Evolutionary conservation across 2,888 invertebrate genomes (phyloP), one percentile per base, ranked within the genome.

Genomic region (Trichogramma dendrolimi): DNA sequence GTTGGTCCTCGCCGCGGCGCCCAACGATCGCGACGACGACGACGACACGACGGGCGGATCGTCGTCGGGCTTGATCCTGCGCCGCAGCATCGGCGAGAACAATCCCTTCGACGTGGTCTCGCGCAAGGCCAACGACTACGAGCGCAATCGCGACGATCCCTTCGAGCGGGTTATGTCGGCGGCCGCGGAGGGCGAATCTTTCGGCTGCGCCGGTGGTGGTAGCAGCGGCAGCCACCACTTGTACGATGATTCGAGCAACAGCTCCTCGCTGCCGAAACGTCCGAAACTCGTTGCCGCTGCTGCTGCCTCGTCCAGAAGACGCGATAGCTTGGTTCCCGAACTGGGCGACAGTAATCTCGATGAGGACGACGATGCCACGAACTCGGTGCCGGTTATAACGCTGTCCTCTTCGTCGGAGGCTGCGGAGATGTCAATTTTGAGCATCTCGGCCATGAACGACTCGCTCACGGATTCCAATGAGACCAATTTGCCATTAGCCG

Each of bases 61-160:
- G 7, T 2, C 14, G 27, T 27, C 48, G 55, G 47, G 6, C 6
- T 7, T 8, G 55, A 51, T 4, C 27, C 67, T 55, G 14, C 71
- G 70, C 58, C 71, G 70, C n/a, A 69, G 68, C n/a, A 71, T 70
- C 14, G 64, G 72, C 1, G 73, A 72, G 4, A 74, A 76, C 53
- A 78, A 79, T 70, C 79, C 79, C 0, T 79, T 79, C 59, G 78
- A 79, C 60, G 67, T 64, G 59, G 71, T 72, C 0, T 65, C 73
- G 10, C 68, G 71, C 39, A 71, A 77, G 58, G 73, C 71, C 6
- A 70, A 70, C 4, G 76, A 77, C 39, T 76, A 74, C 27, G 69
- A 71, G 6, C 70, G 70, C 5, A 76, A 75, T 46, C 71, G 70
- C 6, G 71, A 72, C 11, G 79, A 79, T 67, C 78, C 78, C 0